Conservation (phyloP, 2,888 invertebrate species). For the Gonocerus acuteangulatus region DNA sequence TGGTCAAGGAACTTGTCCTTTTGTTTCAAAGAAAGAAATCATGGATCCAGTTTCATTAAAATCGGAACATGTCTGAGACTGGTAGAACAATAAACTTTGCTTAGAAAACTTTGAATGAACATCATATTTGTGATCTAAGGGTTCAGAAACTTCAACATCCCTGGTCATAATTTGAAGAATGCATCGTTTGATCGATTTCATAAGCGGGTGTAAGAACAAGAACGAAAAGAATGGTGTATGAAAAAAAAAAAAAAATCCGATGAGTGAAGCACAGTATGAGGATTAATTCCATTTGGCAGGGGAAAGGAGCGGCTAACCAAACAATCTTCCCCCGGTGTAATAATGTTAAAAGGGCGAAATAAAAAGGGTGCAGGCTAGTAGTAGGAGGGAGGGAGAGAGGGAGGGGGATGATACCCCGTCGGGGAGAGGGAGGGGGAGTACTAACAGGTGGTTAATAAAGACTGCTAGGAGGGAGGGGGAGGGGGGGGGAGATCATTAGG, state of each 20-base stretch:
- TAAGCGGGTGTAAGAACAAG: too few relatives aligned
- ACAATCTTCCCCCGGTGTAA: neutral
- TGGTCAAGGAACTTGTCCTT: too few relatives aligned
- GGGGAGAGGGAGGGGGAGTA: neutral
- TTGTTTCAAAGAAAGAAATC: too few relatives aligned
- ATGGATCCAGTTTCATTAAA: too few relatives aligned
- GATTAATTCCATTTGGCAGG: neutral
- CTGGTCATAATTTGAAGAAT: too few relatives aligned
- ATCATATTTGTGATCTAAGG: too few relatives aligned
- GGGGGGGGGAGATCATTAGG: neutral
- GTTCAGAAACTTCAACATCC: too few relatives aligned
- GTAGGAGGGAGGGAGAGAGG: neutral
- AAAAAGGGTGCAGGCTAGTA: neutral
- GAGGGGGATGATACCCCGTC: too few relatives aligned
- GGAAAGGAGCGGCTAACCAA: neutral
- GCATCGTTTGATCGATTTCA: too few relatives aligned
- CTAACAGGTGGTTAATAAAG: slow-evolving; percentile 1
- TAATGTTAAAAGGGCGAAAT: neutral
- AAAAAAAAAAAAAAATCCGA: neutral
- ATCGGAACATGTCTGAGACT: too few relatives aligned
- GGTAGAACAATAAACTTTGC: too few relatives aligned
- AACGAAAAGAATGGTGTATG: neutral
- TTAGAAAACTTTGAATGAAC: too few relatives aligned
- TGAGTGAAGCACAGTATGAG: neutral
- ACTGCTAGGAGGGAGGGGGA: neutral